These are phyloP conservation scores for Rhinolophus sinicus DNA, from an alignment of 2,113 vertebrate genomes.

Conservation along the genomic window DNA sequence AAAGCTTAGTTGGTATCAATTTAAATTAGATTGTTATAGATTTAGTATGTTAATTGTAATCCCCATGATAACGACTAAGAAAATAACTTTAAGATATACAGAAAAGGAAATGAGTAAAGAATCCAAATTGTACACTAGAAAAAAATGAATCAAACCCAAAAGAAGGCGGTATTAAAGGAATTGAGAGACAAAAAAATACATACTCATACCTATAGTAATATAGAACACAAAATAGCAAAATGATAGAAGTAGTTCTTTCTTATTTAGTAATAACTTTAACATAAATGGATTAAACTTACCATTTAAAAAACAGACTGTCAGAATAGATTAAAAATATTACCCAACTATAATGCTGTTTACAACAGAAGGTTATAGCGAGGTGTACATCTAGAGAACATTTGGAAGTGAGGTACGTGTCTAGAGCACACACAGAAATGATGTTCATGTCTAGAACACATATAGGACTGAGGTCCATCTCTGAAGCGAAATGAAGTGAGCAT, in stretches of 20 bases:
- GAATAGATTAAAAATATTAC: neutral
- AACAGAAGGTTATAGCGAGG: neutral
- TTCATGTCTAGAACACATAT: neutral
- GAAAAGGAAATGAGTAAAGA: neutral
- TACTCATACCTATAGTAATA: neutral
- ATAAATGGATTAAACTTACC: neutral
- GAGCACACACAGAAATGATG: neutral
- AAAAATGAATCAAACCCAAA: neutral
- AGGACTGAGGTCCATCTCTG: neutral
- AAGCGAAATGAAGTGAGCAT: neutral
- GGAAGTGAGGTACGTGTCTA: neutral
- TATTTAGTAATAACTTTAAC: neutral
- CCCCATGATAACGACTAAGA: neutral
- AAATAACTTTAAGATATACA: neutral
- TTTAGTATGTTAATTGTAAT: constrained; percentile 2
- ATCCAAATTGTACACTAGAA: neutral
- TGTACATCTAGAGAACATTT: neutral
- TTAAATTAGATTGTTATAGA: neutral
- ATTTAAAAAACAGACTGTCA: neutral
- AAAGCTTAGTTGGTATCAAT: neutral
- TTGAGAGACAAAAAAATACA: neutral
- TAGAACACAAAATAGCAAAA: neutral
- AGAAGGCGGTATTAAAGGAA: neutral
- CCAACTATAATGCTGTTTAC: neutral
- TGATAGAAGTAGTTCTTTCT: neutral